Evolutionary conservation across 2,888 invertebrate species (phyloP), one percentile per base, ranked within the genome.

Genomic region (Entomobrya multifasciata): DNA sequence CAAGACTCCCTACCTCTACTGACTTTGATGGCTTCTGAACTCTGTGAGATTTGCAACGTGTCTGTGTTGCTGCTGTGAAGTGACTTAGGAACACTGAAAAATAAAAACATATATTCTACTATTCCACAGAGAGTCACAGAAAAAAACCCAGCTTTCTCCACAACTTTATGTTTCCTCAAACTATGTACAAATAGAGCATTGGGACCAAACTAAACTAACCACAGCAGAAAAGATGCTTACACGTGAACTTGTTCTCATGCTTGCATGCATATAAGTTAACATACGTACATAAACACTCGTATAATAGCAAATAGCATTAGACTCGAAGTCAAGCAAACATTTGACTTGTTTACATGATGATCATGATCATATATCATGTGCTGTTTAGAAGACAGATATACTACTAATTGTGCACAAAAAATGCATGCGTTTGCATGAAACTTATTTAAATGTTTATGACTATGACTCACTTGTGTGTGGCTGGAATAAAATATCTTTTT

Each of bases 1-100:
- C 36, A 36, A 6, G 27, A 4, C 27, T 49, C 1, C 25, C 17
- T 25, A n/a, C 27, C 49, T 10, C 17, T 49, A 49, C 49, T 1
- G 22, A 49, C 72, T 49, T 72, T 30, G 72, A 72, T 67, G 67
- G 44, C 67, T 67, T 67, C 67, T 44, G 44, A 67, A 67, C 41
- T 67, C 36, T 10, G 17, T 2, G 67, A 44, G 67, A n/a, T 6
- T 67, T 41, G 20, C 44, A 41, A 8, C 20, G 36, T 36, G 41
- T 8, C 8, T 36, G 8, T 36, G 36, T 36, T 36, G 36, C 36
- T 4, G 8, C 5, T 67, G 41, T 67, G 44, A 67, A 67, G 44
- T 67, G 41, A 67, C 67, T 67, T 30, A 17, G 22, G 20, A 3
- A 44, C 17, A 65, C 10, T 17, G 17, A 15, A 41, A 8, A 65